phyloP scores from a whole-genome alignment of 1,140 invertebrate species.

The fruit fly (Drosophila melanogaster) region DNA sequence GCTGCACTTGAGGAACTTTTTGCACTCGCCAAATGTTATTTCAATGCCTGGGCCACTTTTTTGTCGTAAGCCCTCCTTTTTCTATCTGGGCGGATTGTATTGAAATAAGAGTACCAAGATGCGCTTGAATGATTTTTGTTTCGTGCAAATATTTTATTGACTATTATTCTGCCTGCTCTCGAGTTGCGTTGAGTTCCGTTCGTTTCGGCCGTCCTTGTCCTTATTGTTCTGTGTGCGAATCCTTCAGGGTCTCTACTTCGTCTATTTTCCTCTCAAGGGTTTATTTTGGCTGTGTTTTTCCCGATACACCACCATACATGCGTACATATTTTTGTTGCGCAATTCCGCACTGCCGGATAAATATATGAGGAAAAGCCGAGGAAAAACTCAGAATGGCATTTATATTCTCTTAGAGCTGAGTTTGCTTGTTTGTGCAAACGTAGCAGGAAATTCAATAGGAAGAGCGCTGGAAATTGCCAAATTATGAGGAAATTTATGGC shows the following conservation, averaged over 20 bases:
- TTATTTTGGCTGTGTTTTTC: conserved; percentile 44
- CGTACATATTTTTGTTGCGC: conserved; percentile 41
- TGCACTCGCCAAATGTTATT: conserved; percentile 49
- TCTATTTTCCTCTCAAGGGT: conserved; percentile 48
- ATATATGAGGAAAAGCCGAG: conserved; percentile 36
- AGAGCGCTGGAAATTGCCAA: conserved; percentile 23
- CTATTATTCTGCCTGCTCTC: conserved; percentile 67
- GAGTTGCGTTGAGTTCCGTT: conserved; percentile 15
- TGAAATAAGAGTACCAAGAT: conserved; percentile 60
- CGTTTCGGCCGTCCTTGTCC: conserved; percentile 35
- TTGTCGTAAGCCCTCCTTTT: conserved; percentile 2
- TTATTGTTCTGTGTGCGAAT: conserved; percentile 38
- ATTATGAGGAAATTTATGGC: conserved; percentile 36
- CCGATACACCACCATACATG: conserved; percentile 3
- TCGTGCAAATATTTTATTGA: conserved; percentile 81
- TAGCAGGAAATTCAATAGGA: conserved; percentile 19
- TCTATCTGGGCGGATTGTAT: conserved; percentile 41
- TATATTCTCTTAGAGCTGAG: conserved; percentile 39
- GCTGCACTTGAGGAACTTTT: conserved; percentile 63
- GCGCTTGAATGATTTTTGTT: conserved; percentile 68
- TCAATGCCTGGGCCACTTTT: conserved; percentile 54
- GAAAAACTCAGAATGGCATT: conserved; percentile 29
- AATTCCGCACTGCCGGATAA: conserved; percentile 46
- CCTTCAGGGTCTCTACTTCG: conserved; percentile 43
- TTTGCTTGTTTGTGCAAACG: conserved; percentile 27